Evolutionary conservation across 2,888 invertebrate genomes (phyloP).

Genomic region (Aphrophora alni): DNA sequence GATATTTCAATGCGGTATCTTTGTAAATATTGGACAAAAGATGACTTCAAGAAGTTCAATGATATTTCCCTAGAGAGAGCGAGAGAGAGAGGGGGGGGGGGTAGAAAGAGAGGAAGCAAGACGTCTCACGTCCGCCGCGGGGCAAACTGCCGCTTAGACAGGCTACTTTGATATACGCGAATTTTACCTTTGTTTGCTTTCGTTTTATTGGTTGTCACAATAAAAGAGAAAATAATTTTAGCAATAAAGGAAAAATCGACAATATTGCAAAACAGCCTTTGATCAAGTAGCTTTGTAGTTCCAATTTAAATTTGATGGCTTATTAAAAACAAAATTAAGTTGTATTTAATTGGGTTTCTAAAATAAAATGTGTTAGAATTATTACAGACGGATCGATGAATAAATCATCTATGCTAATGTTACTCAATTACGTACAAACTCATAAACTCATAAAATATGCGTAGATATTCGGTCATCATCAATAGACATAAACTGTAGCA

Average conservation of each 20-base stretch:
- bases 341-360: too few species aligned
- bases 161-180: not conserved
- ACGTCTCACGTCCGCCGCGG: not conserved
- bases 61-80: not conserved
- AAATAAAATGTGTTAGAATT: too few species aligned
- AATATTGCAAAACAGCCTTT: not conserved
- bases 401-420: too few species aligned
- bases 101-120: not conserved
- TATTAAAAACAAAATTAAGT: too few species aligned
- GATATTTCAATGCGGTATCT: not conserved
- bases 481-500: too few species aligned
- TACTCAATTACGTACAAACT: too few species aligned
- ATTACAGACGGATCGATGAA: too few species aligned
- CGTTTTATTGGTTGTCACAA: not conserved
- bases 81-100: not conserved
- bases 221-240: not conserved
- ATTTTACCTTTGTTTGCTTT: not conserved
- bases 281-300: not conserved
- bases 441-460: too few species aligned
- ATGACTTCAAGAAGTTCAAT: not conserved
- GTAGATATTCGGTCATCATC: too few species aligned
- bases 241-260: not conserved
- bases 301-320: too few species aligned
- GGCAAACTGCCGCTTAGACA: not conserved
- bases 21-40: slow-evolving; percentile 9